Evolutionary conservation across 2,797 vertebrate genomes (phyloP).

Genomic region (Alcedo atthis): DNA sequence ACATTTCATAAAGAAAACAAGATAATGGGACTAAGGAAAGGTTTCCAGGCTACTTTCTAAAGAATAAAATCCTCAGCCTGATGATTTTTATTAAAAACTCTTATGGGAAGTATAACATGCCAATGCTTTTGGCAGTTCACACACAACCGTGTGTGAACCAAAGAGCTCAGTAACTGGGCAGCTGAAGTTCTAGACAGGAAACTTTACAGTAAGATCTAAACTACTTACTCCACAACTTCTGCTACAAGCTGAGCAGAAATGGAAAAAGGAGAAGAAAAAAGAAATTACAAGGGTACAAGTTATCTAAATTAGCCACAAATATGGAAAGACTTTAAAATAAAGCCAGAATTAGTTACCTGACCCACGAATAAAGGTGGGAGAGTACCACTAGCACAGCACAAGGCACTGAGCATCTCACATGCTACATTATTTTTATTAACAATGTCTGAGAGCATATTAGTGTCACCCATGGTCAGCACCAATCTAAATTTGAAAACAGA

Average conservation of each 20-base stretch:
- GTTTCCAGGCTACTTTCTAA: neutral
- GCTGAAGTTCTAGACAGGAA: neutral
- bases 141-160: neutral
- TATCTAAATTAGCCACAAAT: neutral
- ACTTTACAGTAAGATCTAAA: neutral
- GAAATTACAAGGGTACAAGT: neutral
- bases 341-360: neutral
- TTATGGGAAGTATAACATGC: neutral
- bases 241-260: neutral
- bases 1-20: neutral
- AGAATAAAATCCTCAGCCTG: neutral
- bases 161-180: neutral
- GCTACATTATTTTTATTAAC: neutral
- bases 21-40: neutral
- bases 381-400: neutral
- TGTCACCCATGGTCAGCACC: neutral
- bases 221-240: neutral
- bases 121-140: neutral
- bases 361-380: neutral
- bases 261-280: neutral
- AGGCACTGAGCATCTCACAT: neutral
- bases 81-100: neutral
- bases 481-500: neutral
- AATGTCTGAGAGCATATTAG: neutral
- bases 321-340: neutral